phyloP scores from a whole-genome alignment of 2,797 vertebrate genomes.

The Vireo griseus region DNA sequence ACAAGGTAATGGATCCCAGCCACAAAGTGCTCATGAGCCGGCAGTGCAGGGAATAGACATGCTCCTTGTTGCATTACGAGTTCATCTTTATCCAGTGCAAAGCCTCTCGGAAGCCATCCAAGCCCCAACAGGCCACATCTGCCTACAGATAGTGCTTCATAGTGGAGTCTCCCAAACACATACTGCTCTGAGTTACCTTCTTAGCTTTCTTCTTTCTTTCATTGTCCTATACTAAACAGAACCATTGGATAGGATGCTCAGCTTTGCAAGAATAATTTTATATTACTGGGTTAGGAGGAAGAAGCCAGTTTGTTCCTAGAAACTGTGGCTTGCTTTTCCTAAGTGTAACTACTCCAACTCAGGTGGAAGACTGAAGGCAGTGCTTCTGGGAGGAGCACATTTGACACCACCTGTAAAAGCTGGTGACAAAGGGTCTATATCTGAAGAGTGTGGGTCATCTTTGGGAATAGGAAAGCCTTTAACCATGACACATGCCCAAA shows the following conservation, averaged over 20 bases:
- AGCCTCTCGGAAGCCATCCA: background rate
- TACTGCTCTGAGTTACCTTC: background rate
- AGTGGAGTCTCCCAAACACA: background rate
- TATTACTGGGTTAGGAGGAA: background rate
- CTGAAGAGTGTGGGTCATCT: background rate
- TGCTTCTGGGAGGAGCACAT: background rate
- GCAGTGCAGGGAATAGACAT: background rate
- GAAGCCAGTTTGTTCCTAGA: background rate
- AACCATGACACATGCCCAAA: background rate
- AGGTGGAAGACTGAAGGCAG: background rate
- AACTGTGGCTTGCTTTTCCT: background rate
- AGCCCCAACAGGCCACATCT: background rate
- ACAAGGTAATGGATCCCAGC: constrained; percentile 39
- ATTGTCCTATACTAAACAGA: background rate
- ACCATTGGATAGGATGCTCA: background rate
- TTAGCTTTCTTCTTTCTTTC: background rate
- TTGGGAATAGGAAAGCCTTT: background rate
- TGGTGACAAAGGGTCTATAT: background rate
- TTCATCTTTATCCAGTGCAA: background rate
- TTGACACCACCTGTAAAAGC: background rate
- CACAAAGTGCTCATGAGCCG: background rate
- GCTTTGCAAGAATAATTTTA: background rate
- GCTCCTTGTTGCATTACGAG: background rate
- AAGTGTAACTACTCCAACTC: background rate
- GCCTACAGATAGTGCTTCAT: background rate